Evolutionary conservation across 2,113 vertebrate genomes (phyloP).

Genomic region (Steatornis caripensis): DNA sequence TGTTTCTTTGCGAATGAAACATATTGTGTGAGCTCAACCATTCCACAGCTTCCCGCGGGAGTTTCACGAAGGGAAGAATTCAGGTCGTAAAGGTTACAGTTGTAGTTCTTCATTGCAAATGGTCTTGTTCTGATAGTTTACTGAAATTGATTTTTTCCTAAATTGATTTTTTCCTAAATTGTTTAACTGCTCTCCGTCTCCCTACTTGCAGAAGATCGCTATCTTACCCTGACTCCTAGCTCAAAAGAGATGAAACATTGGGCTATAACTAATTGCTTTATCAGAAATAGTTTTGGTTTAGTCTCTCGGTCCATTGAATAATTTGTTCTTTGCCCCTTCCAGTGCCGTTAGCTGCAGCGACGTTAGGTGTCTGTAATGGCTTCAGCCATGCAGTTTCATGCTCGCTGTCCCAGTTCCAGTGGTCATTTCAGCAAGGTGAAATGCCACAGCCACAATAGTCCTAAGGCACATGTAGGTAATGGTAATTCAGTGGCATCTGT

Average conservation of each 20-base stretch:
- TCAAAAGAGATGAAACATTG: background rate
- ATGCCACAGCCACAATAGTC: background rate
- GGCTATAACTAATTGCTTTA: background rate
- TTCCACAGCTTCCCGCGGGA: background rate
- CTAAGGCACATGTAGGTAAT: background rate
- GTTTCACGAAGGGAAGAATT: background rate
- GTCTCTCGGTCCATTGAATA: background rate
- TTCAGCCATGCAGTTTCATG: accelerated
- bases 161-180: conserved; percentile 3
- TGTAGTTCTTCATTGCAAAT: background rate
- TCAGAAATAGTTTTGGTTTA: background rate
- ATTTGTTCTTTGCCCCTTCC: background rate
- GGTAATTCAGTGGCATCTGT: background rate
- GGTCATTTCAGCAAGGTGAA: background rate
- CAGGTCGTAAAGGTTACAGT: background rate
- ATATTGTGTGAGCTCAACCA: background rate
- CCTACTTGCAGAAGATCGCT: background rate
- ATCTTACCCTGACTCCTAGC: background rate
- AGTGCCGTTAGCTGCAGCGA: background rate
- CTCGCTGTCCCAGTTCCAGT: background rate
- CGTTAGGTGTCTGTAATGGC: background rate
- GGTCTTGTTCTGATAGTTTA: background rate
- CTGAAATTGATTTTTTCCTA: background rate
- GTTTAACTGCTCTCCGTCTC: background rate
- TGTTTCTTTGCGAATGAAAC: background rate